These are phyloP conservation scores for Lepisosteus osseus DNA, from an alignment of 2,113 vertebrate species.

Conservation along the genomic window DNA sequence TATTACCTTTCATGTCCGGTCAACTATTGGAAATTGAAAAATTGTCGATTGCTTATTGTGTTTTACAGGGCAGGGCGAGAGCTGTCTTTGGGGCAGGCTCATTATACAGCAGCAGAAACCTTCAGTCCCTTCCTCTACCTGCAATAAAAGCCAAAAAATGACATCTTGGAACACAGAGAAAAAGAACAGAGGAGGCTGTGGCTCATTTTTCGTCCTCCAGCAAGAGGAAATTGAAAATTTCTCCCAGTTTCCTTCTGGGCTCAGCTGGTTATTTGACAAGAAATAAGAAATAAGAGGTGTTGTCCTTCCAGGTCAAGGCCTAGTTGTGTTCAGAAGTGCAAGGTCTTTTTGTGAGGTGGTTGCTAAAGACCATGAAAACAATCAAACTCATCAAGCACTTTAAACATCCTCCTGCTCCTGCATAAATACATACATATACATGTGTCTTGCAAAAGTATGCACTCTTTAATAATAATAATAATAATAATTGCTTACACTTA, in stretches of 20 bases:
- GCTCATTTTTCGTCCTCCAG: neutral
- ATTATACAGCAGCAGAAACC: neutral
- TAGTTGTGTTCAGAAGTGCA: too few relatives aligned
- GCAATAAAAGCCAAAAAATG: neutral
- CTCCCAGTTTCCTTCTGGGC: constrained; percentile 8
- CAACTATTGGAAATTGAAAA: neutral
- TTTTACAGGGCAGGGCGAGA: neutral
- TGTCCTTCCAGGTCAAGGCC: neutral
- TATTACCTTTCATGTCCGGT: neutral
- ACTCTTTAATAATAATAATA: too few relatives aligned
- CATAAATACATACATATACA: neutral
- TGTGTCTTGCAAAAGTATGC: neutral
- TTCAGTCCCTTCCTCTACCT: neutral
- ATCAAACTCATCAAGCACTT: too few relatives aligned
- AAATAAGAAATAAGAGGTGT: neutral
- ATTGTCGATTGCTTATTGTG: neutral
- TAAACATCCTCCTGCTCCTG: too few relatives aligned
- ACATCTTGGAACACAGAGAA: too few relatives aligned
- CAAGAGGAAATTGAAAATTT: constrained; percentile 13
- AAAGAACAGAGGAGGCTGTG: neutral
- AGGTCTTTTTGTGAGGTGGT: too few relatives aligned
- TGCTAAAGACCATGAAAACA: too few relatives aligned
- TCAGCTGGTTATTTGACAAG: constrained; percentile 12
- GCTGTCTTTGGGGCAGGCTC: neutral
- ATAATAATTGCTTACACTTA: too few relatives aligned